Conservation (phyloP, 2,113 vertebrate species). For the Thunnus thynnus region DNA sequence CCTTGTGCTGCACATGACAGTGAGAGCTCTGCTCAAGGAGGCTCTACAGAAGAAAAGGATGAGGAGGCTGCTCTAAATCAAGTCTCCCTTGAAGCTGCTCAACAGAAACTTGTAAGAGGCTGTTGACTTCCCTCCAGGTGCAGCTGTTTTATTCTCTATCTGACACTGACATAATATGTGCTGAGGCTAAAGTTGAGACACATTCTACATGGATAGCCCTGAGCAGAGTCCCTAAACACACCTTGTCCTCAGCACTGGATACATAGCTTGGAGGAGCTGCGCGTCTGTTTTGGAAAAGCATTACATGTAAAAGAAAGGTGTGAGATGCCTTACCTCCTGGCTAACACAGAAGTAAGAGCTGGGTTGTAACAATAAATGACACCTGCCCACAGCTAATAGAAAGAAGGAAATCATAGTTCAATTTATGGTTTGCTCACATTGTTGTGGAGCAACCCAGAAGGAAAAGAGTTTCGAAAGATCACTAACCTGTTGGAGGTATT, state of each 20-base stretch:
- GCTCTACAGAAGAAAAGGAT: constrained; percentile 7
- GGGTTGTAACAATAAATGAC: not conserved
- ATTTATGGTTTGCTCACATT: not conserved
- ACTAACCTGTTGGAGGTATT: not conserved
- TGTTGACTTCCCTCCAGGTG: constrained; percentile 15
- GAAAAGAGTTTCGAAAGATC: not conserved
- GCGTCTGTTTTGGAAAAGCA: constrained; percentile 6
- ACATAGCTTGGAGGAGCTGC: not conserved
- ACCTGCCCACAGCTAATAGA: not conserved
- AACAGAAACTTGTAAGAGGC: not conserved
- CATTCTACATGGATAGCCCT: not conserved
- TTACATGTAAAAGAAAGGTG: not conserved
- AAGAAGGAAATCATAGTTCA: not conserved
- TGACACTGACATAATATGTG: not conserved
- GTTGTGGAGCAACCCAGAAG: not conserved
- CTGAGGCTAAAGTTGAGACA: not conserved
- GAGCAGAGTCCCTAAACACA: constrained; percentile 6
- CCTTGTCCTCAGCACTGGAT: not conserved
- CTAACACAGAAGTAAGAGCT: not conserved
- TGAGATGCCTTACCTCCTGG: not conserved
- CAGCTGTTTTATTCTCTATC: constrained; percentile 7
- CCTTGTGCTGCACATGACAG: not conserved
- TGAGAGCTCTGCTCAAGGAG: not conserved
- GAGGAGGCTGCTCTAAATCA: not conserved
- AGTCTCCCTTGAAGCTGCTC: not conserved